Percentiles rank a stretch among this genome's conserved stretches.
Conservation (phyloP, 2,797 vertebrate genomes). For the Vespertilio murinus region DNA sequence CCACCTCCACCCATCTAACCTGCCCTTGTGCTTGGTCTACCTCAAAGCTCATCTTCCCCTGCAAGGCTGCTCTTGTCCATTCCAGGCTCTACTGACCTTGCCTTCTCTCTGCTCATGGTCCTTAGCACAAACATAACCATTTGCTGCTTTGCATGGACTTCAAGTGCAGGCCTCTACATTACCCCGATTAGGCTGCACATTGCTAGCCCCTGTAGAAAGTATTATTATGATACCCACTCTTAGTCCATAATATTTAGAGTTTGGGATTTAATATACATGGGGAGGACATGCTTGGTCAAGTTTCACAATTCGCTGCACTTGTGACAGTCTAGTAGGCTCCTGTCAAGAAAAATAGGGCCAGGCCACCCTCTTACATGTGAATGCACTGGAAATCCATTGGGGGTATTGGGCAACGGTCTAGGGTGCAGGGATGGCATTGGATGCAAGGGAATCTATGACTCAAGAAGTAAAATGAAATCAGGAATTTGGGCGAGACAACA, state of each 20-base stretch:
- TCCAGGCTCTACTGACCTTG: not conserved
- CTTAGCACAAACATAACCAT: not conserved
- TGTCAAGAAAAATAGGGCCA: not conserved
- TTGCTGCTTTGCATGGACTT: not conserved
- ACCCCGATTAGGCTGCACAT: not conserved
- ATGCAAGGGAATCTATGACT: not conserved
- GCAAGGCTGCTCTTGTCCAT: not conserved
- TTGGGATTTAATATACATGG: not conserved
- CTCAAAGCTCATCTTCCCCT: not conserved
- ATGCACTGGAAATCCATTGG: not conserved
- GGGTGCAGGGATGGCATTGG: not conserved
- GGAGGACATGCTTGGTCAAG: not conserved
- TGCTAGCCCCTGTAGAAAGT: not conserved
- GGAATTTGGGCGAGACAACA: not conserved
- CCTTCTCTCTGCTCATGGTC: not conserved
- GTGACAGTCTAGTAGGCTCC: not conserved
- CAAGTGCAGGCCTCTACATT: not conserved
- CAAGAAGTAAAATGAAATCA: not conserved
- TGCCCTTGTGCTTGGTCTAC: not conserved
- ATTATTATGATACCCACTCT: not conserved
- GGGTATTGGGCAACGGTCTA: rapidly evolving
- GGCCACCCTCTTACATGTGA: not conserved
- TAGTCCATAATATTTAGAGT: not conserved
- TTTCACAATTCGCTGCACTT: not conserved
- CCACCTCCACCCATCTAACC: not conserved